Evolutionary conservation across 2,797 vertebrate genomes (phyloP), one percentile per base, ranked within the genome.

Genomic region (Lateolabrax maculatus): DNA sequence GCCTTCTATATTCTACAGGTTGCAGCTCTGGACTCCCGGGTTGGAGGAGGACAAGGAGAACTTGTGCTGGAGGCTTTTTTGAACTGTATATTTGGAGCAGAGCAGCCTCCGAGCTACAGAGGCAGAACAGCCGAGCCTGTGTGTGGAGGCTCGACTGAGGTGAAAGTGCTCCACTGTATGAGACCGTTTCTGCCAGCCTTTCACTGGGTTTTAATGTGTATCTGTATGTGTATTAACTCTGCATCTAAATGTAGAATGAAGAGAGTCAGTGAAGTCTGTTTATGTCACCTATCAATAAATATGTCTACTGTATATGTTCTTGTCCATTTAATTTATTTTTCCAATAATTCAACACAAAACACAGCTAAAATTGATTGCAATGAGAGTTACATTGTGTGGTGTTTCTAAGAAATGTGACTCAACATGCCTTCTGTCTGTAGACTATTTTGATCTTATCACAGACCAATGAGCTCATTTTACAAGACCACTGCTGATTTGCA

Each of bases 61-160:
- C 87, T 93, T 92, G 89, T 93, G 80, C 79, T 31, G 79, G 56
- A 77, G 79, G 70, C 29, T 80, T 80, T 84, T 91, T 85, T 85
- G 77, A 90, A 86, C 82, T 56, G 77, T 84, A 70, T 85, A 89
- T 92, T 90, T 92, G 84, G 86, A 92, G 83, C 71, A 25, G 21
- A 76, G 80, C 64, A 58, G 83, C 80, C 41, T 82, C 72, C 1
- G 48, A 69, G 83, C 81, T 77, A 10, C 83, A 37, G 71, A 15
- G 43, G 68, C 78, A 62, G 86, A 92, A 94, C 91, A 93, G 90
- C 85, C 73, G 44, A 67, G 77, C 52, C 90, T 85, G 92, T 93
- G 92, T 93, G 81, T 61, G 55, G 36, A 63, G 53, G 51, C 78
- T 67, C 23, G 4, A 1, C 69, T 16, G 70, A 82, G 66, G 51